These are phyloP conservation scores for Hemibagrus wyckioides DNA, from an alignment of 2,113 vertebrate genomes.

Conservation along the genomic window DNA sequence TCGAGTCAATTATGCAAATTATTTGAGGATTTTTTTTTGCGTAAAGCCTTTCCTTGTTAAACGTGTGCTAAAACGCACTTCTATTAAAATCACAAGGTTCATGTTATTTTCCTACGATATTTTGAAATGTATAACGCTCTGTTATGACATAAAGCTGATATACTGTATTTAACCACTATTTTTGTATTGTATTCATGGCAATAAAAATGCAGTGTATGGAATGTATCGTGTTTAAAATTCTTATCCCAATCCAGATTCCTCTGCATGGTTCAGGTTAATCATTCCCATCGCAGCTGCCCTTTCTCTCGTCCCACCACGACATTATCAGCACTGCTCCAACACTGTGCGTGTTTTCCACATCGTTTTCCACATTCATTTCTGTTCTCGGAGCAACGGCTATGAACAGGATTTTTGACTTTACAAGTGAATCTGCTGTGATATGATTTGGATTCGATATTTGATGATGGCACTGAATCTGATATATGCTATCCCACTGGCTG, in stretches of 20 bases:
- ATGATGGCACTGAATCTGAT: not conserved
- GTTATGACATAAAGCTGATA: conserved; percentile 47
- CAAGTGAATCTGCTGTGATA: not conserved
- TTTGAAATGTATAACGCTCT: conserved; percentile 49
- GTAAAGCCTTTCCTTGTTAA: conserved; percentile 24
- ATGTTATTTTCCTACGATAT: conserved; percentile 62
- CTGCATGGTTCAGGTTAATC: not conserved
- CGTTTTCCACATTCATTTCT: not conserved
- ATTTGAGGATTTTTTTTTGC: not conserved
- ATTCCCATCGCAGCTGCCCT: not conserved
- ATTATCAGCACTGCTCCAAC: not conserved
- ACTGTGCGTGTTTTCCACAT: not conserved
- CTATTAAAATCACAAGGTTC: conserved; percentile 44
- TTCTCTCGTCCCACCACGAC: not conserved
- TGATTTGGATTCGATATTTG: not conserved
- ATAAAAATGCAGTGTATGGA: conserved; percentile 62
- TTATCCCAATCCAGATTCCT: not conserved
- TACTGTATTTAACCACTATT: conserved; percentile 58
- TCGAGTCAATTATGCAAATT: conserved; percentile 31
- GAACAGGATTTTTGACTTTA: not conserved
- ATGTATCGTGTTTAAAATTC: not conserved
- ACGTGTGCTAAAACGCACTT: not conserved
- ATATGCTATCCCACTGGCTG: no score
- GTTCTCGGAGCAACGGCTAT: no score
- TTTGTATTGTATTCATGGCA: conserved; percentile 60